Conservation (phyloP, 2,113 vertebrate genomes). For the Mixornis gularis region DNA sequence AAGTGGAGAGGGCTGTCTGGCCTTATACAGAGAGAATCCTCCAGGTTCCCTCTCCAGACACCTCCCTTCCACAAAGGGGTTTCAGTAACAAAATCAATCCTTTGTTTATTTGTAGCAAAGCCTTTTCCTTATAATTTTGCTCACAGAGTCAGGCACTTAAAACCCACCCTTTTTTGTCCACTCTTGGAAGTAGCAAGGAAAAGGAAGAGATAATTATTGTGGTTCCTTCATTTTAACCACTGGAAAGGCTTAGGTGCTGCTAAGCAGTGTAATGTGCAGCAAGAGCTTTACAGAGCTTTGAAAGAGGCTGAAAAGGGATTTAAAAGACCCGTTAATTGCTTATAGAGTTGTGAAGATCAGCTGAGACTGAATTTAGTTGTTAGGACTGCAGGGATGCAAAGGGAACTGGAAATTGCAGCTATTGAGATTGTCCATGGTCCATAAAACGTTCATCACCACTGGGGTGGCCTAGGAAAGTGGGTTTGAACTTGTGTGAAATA, state of each 20-base stretch:
- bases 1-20: not conserved
- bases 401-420: not conserved
- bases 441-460: not conserved
- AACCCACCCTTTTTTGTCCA: not conserved
- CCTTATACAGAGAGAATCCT: accelerated
- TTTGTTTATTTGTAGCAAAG: not conserved
- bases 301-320: not conserved
- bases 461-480: not conserved
- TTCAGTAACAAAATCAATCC: not conserved
- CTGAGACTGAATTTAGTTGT: not conserved
- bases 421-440: not conserved
- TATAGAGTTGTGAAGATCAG: not conserved
- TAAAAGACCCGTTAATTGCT: not conserved
- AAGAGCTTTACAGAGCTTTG: not conserved
- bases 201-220: not conserved
- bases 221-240: not conserved
- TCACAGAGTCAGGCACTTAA: not conserved
- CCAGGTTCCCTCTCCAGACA: not conserved
- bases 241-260: not conserved
- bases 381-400: not conserved
- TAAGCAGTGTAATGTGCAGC: not conserved
- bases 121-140: not conserved
- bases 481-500: not conserved
- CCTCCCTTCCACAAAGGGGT: not conserved
- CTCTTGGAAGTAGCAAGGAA: not conserved